Conservation (phyloP, 2,113 vertebrate species). For the Callipepla squamata region DNA sequence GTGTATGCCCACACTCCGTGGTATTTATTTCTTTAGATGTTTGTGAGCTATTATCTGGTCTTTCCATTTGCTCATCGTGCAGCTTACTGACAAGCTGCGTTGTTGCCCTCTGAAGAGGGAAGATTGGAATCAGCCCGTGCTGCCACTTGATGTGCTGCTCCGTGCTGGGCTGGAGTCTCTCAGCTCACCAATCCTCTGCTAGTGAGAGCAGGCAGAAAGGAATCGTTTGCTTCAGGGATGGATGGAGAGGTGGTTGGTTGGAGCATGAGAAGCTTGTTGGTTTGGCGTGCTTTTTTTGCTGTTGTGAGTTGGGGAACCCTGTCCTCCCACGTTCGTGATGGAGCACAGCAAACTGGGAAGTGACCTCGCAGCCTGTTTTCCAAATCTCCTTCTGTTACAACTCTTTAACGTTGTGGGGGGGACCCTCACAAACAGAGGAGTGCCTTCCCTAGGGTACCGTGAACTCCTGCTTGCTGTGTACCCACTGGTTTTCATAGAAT, state of each 20-base stretch:
- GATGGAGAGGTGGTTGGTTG: too few species aligned
- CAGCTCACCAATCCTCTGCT: background rate
- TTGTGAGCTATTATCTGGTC: slow-evolving; percentile 12
- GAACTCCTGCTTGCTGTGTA: background rate
- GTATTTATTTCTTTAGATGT: slow-evolving; percentile 16
- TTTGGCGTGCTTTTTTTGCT: background rate
- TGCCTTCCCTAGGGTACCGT: background rate
- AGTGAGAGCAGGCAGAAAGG: background rate
- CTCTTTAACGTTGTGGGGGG: background rate
- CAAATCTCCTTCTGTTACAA: background rate
- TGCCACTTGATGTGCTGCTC: background rate
- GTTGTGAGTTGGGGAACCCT: background rate
- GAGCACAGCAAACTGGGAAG: background rate
- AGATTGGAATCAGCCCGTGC: background rate
- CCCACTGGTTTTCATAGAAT: background rate
- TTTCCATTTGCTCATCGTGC: slow-evolving; percentile 41
- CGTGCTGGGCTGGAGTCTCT: background rate
- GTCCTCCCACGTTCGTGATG: accelerated
- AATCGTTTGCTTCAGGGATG: background rate
- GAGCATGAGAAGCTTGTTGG: background rate
- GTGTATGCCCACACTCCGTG: background rate
- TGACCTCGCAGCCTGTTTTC: accelerated
- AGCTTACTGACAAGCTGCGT: background rate
- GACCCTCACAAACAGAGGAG: background rate
- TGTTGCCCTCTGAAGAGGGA: background rate